Evolutionary conservation across 2,113 vertebrate genomes (phyloP), one percentile per base, ranked within the genome.

Genomic region (Bos indicus): DNA sequence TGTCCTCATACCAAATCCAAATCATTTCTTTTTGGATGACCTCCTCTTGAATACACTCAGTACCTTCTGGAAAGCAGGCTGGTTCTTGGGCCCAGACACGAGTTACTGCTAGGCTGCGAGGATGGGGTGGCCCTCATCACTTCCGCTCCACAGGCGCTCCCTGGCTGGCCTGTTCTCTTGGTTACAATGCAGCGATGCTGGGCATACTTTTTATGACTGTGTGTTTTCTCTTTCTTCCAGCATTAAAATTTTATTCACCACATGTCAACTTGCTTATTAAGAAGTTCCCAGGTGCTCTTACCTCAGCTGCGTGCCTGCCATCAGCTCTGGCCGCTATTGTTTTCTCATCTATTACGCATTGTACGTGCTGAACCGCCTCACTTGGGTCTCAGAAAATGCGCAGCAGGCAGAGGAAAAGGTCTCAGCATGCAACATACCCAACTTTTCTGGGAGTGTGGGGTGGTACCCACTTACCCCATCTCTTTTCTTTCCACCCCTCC

Each of bases 271-370:
- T 14, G 96, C 98, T 98, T 98, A 98, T 98, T 98, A 98, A 97
- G 98, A 98, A 98, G 96, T 95, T 98, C 97, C 96, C 97, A 96
- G 97, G 98, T 97, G 97, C 96, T 97, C 97, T 88, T 62, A 36
- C 87, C 64, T 84, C n/a, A 6, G 83, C 74, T 88, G 60, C 33
- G 11, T 0, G 33, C 96, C 43, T 92, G 96, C 96, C 86, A 36
- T 57, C 96, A 46, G 8, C 92, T 95, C 90, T 56, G 88, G 97
- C 96, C 54, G 7, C 93, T 57, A 93, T 81, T n/a, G 78, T 96
- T 98, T 97, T 98, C 97, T 96, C 95, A 48, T 82, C 85, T 36
- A 25, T 83, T 95, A 88, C 89, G 84, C 97, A 33, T 30, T 92
- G 85, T 97, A 87, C 33, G 87, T 96, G 98, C 98, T 98, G 96